Percentiles rank a stretch among this genome's conserved stretches.
phyloP scores from a whole-genome alignment of 2,113 vertebrate species.

The Apteryx owenii region DNA sequence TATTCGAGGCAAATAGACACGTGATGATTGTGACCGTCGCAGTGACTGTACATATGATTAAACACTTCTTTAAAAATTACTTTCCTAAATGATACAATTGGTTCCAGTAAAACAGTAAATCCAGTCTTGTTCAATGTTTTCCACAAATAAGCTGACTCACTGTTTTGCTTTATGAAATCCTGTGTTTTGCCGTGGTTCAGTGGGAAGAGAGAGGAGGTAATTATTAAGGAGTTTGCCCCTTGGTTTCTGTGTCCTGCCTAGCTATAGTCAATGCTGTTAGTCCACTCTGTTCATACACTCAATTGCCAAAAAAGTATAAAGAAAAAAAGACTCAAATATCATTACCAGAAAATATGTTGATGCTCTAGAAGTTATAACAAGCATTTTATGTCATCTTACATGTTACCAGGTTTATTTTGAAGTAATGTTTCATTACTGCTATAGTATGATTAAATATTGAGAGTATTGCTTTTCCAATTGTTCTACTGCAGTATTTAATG shows the following conservation, averaged over 20 bases:
- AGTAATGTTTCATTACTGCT: conserved; percentile 78
- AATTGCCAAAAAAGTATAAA: not conserved
- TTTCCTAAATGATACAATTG: conserved; percentile 34
- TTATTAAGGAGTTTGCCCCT: not conserved
- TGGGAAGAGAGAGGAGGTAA: conserved; percentile 22
- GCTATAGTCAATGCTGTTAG: not conserved
- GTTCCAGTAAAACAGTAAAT: conserved; percentile 34
- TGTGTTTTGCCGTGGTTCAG: not conserved
- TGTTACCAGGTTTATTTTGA: conserved; percentile 78
- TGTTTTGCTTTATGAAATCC: conserved; percentile 1
- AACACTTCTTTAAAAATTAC: conserved; percentile 24
- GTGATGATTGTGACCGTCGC: not conserved
- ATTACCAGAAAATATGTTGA: not conserved
- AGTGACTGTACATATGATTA: not conserved
- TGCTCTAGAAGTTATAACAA: conserved; percentile 52
- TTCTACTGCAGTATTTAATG: conserved; percentile 85
- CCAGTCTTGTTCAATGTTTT: conserved; percentile 32
- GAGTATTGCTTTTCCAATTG: conserved; percentile 85
- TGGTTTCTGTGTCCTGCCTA: not conserved
- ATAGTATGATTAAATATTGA: conserved; percentile 84
- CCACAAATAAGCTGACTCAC: not conserved
- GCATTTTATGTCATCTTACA: conserved; percentile 54
- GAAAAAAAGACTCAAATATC: conserved; percentile 4
- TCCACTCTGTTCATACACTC: not conserved
- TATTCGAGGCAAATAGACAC: not conserved